Percentiles rank a stretch among this genome's conserved stretches.
phyloP scores from a whole-genome alignment of 2,888 invertebrate genomes.

The Plutella xylostella region DNA sequence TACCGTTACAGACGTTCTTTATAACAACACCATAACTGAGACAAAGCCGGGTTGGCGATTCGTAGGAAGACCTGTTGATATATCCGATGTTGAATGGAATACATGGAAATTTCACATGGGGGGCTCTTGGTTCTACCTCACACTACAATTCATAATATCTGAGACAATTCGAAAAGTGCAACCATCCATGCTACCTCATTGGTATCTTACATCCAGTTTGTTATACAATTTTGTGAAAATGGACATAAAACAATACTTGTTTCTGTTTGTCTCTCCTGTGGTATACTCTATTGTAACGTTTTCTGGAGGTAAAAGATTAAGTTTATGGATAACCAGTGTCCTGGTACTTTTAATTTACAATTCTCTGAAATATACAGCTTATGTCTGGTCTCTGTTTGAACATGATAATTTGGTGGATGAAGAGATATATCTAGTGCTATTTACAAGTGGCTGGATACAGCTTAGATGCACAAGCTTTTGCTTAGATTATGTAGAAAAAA shows the following conservation, averaged over 20 bases:
- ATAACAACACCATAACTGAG: constrained; percentile 37
- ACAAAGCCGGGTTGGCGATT: constrained; percentile 70
- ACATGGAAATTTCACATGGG: constrained; percentile 69
- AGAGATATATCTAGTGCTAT: constrained; percentile 64
- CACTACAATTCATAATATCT: constrained; percentile 65
- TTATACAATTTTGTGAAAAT: constrained; percentile 54
- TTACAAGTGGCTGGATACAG: constrained; percentile 77
- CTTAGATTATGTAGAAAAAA: constrained; percentile 64
- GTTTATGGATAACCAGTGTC: constrained; percentile 70
- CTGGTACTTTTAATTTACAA: constrained; percentile 59
- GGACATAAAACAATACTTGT: constrained; percentile 58
- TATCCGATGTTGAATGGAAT: constrained; percentile 79
- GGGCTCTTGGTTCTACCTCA: constrained; percentile 64
- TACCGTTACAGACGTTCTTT: constrained; percentile 40
- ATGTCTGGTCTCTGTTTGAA: constrained; percentile 56
- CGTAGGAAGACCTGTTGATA: constrained; percentile 70
- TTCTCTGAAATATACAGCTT: constrained; percentile 50
- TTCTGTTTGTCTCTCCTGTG: constrained; percentile 68
- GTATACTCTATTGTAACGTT: constrained; percentile 54
- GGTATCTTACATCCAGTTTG: constrained; percentile 65
- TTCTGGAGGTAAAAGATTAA: constrained; percentile 50
- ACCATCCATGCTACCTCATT: constrained; percentile 45
- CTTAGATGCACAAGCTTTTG: constrained; percentile 82
- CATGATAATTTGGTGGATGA: constrained; percentile 55
- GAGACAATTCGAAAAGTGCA: constrained; percentile 49